These are phyloP conservation scores for Ophioninae sp. DNA, from an alignment of 2,888 invertebrate species.

Conservation along the genomic window DNA sequence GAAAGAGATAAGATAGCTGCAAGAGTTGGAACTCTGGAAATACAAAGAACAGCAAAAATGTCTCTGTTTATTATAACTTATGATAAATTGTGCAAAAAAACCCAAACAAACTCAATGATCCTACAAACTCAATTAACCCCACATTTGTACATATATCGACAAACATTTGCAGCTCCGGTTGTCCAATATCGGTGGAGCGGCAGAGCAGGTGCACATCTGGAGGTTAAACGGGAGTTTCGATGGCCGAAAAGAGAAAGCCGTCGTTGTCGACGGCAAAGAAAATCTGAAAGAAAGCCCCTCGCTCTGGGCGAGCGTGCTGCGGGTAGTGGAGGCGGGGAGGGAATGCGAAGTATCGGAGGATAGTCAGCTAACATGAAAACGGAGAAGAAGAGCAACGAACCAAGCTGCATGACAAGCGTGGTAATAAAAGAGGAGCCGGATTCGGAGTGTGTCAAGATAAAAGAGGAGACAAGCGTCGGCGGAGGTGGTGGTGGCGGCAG, in stretches of 20 bases:
- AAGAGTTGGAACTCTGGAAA: no score
- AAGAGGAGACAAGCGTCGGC: slow-evolving; percentile 71
- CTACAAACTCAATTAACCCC: not conserved
- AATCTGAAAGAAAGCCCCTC: slow-evolving; percentile 11
- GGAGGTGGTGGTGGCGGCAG: not conserved
- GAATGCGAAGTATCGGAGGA: slow-evolving; percentile 43
- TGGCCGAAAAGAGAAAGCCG: slow-evolving; percentile 7
- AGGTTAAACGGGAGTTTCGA: not conserved
- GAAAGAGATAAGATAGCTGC: no score
- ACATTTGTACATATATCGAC: not conserved
- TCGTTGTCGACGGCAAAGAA: slow-evolving; percentile 1
- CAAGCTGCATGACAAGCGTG: slow-evolving; percentile 76
- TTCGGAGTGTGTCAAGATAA: slow-evolving; percentile 77
- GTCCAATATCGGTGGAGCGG: not conserved
- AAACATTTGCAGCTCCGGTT: not conserved
- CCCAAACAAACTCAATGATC: not conserved
- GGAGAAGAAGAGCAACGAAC: slow-evolving; percentile 79
- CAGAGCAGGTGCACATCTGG: not conserved
- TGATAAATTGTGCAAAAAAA: not conserved
- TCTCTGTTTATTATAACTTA: not conserved
- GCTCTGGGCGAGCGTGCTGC: not conserved
- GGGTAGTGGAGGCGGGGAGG: slow-evolving; percentile 36
- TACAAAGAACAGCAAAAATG: no score
- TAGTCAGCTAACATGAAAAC: slow-evolving; percentile 77
- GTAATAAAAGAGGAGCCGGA: slow-evolving; percentile 80